Percentiles rank a stretch among this genome's conserved stretches.
Evolutionary conservation across 1,140 invertebrate genomes (phyloP).

Genomic region (Aphaenogaster rudis): DNA sequence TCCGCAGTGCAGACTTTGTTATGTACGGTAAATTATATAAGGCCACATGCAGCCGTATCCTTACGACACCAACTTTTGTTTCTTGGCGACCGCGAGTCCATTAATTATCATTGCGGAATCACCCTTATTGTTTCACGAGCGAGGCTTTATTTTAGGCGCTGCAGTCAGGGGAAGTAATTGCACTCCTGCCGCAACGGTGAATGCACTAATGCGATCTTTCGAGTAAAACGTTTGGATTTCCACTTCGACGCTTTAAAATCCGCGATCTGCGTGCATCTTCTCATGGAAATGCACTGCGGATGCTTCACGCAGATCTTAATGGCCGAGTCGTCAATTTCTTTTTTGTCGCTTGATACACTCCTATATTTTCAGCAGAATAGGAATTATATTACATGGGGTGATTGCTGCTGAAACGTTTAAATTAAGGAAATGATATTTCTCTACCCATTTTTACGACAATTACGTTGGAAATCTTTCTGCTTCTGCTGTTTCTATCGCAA

Average conservation of each 20-base stretch:
- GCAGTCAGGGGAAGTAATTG: constrained; percentile 48
- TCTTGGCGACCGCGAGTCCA: constrained; percentile 45
- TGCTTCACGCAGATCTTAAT: constrained; percentile 27
- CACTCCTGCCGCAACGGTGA: constrained; percentile 41
- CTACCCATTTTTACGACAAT: not conserved
- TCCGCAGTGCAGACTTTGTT: constrained; percentile 27
- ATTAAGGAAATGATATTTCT: not conserved
- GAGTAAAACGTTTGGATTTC: constrained; percentile 29
- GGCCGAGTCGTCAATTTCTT: not conserved
- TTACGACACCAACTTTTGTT: constrained; percentile 52
- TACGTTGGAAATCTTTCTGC: not conserved
- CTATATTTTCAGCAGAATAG: not conserved
- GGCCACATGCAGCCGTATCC: not conserved
- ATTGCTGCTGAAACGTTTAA: not conserved
- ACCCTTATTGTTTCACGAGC: constrained; percentile 64
- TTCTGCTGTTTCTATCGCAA: not conserved
- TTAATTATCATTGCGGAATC: constrained; percentile 69
- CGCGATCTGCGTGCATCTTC: not conserved
- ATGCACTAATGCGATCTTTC: constrained; percentile 44
- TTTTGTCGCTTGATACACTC: not conserved
- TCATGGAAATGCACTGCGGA: not conserved
- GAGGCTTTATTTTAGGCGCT: constrained; percentile 63
- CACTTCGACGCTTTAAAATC: constrained; percentile 30
- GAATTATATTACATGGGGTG: not conserved
- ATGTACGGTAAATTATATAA: constrained; percentile 21